These are phyloP conservation scores for Phallusia fumigata DNA, from an alignment of 23 tunicate genomes.

Conservation along the genomic window DNA sequence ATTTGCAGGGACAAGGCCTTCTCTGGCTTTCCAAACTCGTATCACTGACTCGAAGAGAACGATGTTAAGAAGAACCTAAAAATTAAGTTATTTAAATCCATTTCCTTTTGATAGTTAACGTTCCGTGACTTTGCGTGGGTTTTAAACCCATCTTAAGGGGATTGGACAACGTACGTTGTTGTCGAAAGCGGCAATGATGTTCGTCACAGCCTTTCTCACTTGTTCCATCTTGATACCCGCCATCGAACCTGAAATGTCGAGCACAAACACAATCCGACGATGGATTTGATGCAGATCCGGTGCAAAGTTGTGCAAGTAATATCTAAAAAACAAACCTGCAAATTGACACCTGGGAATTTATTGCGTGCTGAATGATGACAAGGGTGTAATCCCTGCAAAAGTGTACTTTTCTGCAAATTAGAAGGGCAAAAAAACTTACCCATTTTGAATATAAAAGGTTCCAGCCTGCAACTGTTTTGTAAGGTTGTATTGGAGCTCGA, in stretches of 20 bases:
- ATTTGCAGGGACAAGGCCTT: conserved; percentile 35
- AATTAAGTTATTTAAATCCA: too few relatives aligned
- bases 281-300: conserved; percentile 30
- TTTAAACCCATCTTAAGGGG: too few relatives aligned
- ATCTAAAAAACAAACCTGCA: too few relatives aligned
- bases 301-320: conserved; percentile 39
- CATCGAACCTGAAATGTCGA: conserved; percentile 71
- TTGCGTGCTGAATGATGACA: too few relatives aligned
- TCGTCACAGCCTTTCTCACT: conserved; percentile 37
- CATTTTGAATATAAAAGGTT: conserved; percentile 21
- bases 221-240: conserved; percentile 50
- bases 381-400: too few relatives aligned
- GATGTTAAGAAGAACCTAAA: conserved; percentile 49
- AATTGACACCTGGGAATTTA: too few relatives aligned
- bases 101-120: too few relatives aligned
- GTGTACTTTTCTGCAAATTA: too few relatives aligned
- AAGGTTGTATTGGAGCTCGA: conserved; percentile 16
- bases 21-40: conserved; percentile 37
- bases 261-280: conserved; percentile 50
- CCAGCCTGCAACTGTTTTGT: background rate
- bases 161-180: conserved; percentile 17
- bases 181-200: conserved; percentile 18
- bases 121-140: too few relatives aligned
- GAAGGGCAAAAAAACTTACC: conserved; percentile 7
- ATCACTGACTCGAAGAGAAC: conserved; percentile 48